Percentiles rank a stretch among this genome's conserved stretches.
These are phyloP conservation scores for Hydropotes inermis DNA, from an alignment of 2,113 vertebrate species.

Conservation along the genomic window DNA sequence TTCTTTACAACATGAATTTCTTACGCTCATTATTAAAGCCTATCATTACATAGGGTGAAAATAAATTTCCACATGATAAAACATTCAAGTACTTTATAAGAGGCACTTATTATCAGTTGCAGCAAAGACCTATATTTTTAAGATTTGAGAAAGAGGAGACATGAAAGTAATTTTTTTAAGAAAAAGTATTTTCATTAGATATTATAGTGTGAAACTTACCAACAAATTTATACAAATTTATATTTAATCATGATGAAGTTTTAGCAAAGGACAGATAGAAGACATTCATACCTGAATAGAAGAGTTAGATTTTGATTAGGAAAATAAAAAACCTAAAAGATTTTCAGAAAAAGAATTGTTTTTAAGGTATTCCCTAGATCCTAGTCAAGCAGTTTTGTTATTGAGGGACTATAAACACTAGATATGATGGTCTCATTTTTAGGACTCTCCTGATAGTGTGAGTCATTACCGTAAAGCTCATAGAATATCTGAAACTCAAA, in stretches of 20 bases:
- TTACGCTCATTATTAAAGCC: slow-evolving; percentile 23
- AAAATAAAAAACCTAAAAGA: neutral
- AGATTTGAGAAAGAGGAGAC: neutral
- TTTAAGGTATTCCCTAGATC: slow-evolving; percentile 1
- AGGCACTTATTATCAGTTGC: neutral
- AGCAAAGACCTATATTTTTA: slow-evolving; percentile 26
- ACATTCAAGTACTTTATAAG: slow-evolving; percentile 23
- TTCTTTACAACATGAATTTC: neutral
- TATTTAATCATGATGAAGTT: slow-evolving; percentile 3
- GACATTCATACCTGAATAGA: neutral
- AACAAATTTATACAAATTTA: neutral
- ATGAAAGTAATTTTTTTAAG: slow-evolving; percentile 37
- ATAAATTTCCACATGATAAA: slow-evolving; percentile 25
- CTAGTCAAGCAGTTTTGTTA: neutral
- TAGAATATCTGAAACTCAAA: neutral
- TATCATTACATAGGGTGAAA: neutral
- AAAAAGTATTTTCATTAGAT: neutral
- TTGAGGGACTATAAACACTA: neutral
- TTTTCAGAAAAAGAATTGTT: neutral
- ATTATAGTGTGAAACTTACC: neutral
- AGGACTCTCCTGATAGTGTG: neutral
- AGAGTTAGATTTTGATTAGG: neutral
- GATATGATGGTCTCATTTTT: neutral
- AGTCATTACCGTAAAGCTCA: neutral
- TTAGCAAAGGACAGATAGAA: slow-evolving; percentile 9